Conservation (phyloP, 2,888 invertebrate genomes). For the Dorcus hopei region DNA sequence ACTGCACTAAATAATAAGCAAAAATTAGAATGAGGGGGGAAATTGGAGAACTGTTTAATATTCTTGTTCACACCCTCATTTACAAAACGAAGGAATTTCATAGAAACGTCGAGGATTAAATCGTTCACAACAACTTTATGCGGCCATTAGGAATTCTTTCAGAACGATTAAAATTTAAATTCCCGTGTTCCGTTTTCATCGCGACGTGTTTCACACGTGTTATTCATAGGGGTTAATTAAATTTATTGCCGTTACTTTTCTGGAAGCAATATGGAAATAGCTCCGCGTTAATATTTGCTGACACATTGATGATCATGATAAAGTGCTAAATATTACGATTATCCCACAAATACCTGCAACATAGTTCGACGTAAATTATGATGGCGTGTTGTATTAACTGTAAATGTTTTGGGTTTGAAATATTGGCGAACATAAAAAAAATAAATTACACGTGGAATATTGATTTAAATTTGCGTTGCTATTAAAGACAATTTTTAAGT, state of each 20-base stretch:
- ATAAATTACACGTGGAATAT: no score
- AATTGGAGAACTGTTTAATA: no score
- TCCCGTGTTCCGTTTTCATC: not conserved
- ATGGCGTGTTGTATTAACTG: no score
- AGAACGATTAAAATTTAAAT: not conserved
- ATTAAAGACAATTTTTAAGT: no score
- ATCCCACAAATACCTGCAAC: not conserved
- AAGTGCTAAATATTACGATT: not conserved
- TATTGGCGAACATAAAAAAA: no score
- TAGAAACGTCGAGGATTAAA: not conserved
- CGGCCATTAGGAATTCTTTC: not conserved
- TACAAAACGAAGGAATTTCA: no score
- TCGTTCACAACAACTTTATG: not conserved
- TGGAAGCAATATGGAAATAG: not conserved
- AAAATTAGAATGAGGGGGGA: not conserved
- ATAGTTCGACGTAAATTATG: no score
- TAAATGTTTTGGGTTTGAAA: no score
- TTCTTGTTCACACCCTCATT: no score
- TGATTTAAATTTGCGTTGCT: no score
- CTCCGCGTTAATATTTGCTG: conserved; percentile 2
- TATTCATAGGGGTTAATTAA: not conserved
- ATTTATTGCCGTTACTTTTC: no score
- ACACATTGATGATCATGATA: conserved; percentile 4
- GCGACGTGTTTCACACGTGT: not conserved
- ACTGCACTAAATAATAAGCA: not conserved